Base-by-base conservation (phyloP, 2,113 vertebrate genomes). In the Piprites chloris region DNA sequence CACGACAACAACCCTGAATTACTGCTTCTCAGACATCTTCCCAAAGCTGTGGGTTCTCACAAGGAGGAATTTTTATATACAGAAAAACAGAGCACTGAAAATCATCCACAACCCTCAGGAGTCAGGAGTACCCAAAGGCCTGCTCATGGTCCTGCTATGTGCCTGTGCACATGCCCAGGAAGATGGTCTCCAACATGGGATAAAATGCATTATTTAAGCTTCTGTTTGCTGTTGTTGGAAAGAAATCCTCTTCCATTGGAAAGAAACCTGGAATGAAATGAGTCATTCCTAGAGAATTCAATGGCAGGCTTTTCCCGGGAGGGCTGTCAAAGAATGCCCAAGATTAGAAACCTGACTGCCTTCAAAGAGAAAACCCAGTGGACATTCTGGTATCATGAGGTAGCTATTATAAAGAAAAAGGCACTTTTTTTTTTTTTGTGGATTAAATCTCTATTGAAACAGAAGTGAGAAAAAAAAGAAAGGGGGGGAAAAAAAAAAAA, bases 261-360 rank as follows among this genome's bases (percentile, higher is more conserved):
- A 97, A 97, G 96, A 94, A 90, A 94, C 80, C 83, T 90, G 86
- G 95, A 96, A 93, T 95, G 92, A 94, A 95, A 71, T 96, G 93
- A 97, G 83, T 97, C 90, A 97, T 75, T 93, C 69, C 80, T 87
- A 58, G 69, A 90, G 90, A 96, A 96, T 96, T 93, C 95, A 96
- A 92, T 95, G 93, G 92, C 68, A 88, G 79, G 47, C 85, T 96
- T 90, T 90, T 95, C 96, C 96, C 6, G 0, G 68, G 92, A 89
- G 90, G 71, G 66, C 53, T 72, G 77, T 89, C 95, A 95, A 53
- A 94, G 96, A 94, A 93, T 93, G 79, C 65, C 88, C 83, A 75
- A 94, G 92, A 97, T 97, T 97, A 96, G 93, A 97, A 97, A 87
- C 42, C 73, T 62, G 86, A 88, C 88, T 32, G 7, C 53, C 78